phyloP scores from a whole-genome alignment of 2,888 invertebrate genomes.

The Yponomeuta cagnagella region DNA sequence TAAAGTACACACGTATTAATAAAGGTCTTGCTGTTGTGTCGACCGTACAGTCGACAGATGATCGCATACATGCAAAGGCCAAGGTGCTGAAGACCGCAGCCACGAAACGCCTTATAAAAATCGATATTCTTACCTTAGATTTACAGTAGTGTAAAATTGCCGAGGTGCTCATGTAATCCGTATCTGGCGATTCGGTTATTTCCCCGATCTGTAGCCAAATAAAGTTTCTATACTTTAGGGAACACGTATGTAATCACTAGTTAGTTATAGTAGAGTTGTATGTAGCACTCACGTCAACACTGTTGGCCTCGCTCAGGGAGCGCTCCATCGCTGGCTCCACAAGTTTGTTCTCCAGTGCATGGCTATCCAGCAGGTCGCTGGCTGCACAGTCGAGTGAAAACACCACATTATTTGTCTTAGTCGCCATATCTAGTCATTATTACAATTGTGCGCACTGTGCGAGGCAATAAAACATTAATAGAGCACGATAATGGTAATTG shows the following conservation, averaged over 20 bases:
- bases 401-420: conserved; percentile 61
- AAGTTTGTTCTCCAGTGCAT: conserved; percentile 66
- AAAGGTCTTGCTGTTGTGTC: too few species aligned
- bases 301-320: conserved; percentile 63
- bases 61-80: too few species aligned
- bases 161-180: conserved; percentile 82
- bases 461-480: conserved; percentile 43
- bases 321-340: conserved; percentile 57
- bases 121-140: conserved; percentile 71
- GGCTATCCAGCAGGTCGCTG: conserved; percentile 70
- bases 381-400: conserved; percentile 63
- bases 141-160: conserved; percentile 88
- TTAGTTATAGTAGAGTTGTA: too few species aligned
- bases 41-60: too few species aligned
- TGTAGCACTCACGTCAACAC: conserved; percentile 63
- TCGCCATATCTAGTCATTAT: conserved; percentile 65
- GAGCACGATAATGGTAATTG: conserved; percentile 26
- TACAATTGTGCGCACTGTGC: conserved; percentile 46
- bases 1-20: too few species aligned
- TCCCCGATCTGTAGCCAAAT: conserved; percentile 77
- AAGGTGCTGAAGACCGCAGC: too few species aligned
- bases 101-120: neutral
- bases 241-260: neutral
- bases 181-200: conserved; percentile 80
- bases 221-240: conserved; percentile 15